Conservation (phyloP, 2,888 invertebrate species). For the Synanthedon andrenaeformis region DNA sequence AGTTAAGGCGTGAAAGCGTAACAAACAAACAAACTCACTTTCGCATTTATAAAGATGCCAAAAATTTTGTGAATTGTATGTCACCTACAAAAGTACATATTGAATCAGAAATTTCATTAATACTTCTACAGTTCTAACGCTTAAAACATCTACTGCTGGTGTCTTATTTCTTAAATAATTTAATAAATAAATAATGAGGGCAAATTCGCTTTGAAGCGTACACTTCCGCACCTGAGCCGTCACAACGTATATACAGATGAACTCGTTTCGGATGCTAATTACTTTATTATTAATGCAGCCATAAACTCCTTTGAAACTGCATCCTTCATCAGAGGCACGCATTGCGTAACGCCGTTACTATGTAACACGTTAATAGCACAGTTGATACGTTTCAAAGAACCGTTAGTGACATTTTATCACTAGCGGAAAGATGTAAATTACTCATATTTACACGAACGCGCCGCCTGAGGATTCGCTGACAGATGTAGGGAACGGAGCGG, state of each 20-base stretch:
- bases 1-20: no score
- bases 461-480: constrained; percentile 12
- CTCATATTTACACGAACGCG: constrained; percentile 13
- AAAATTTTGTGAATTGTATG: no score
- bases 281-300: neutral
- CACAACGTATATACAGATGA: neutral
- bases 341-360: constrained; percentile 8
- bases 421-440: constrained; percentile 21
- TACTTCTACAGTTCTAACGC: no score
- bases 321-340: neutral
- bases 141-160: no score
- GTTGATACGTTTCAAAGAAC: constrained; percentile 18
- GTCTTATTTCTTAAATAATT: no score
- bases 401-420: constrained; percentile 12
- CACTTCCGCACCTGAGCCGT: neutral
- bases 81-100: no score
- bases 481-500: constrained; percentile 4
- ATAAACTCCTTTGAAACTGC: neutral
- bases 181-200: no score
- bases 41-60: no score
- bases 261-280: neutral
- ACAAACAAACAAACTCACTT: no score
- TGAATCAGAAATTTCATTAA: no score
- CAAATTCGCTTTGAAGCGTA: no score
- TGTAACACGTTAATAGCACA: constrained; percentile 17